Conservation (phyloP, 2,797 vertebrate genomes). For the Lagodon rhomboides region DNA sequence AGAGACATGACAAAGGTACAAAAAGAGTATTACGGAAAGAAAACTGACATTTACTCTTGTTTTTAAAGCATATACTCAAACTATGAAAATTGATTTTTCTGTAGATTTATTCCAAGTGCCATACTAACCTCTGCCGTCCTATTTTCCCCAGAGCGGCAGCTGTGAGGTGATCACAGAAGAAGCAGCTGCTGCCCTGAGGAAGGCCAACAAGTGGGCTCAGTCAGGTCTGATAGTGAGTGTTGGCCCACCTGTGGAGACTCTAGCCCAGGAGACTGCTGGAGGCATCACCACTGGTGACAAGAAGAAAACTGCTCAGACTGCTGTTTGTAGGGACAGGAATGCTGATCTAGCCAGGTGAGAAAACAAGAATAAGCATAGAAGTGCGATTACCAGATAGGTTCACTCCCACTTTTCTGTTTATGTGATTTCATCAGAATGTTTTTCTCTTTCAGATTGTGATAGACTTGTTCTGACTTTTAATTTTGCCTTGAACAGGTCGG, state of each 20-base stretch:
- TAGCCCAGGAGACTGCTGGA: slow-evolving; percentile 89
- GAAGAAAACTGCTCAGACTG: slow-evolving; percentile 97
- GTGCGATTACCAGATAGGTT: background rate
- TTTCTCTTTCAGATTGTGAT: background rate
- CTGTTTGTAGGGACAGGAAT: slow-evolving; percentile 96
- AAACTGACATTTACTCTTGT: background rate
- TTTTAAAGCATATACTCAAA: background rate
- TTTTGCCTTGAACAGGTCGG: slow-evolving; percentile 85
- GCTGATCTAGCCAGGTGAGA: slow-evolving; percentile 93
- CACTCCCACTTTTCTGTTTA: background rate
- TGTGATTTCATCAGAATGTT: background rate
- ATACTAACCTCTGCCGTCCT: slow-evolving; percentile 21
- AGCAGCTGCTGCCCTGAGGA: slow-evolving; percentile 93
- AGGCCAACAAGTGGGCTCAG: slow-evolving; percentile 98
- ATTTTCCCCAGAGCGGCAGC: slow-evolving; percentile 89
- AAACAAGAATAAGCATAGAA: background rate
- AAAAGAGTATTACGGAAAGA: slow-evolving; percentile 16
- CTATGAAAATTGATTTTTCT: background rate
- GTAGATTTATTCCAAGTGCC: background rate
- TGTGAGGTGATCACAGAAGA: slow-evolving; percentile 99
- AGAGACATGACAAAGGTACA: slow-evolving; percentile 98
- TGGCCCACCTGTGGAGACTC: slow-evolving; percentile 92
- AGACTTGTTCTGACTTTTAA: slow-evolving; percentile 4
- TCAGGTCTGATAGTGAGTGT: slow-evolving; percentile 98
- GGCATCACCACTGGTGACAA: slow-evolving; percentile 94